These are phyloP conservation scores for Scatophagus argus DNA, from an alignment of 2,113 vertebrate species.

Conservation along the genomic window DNA sequence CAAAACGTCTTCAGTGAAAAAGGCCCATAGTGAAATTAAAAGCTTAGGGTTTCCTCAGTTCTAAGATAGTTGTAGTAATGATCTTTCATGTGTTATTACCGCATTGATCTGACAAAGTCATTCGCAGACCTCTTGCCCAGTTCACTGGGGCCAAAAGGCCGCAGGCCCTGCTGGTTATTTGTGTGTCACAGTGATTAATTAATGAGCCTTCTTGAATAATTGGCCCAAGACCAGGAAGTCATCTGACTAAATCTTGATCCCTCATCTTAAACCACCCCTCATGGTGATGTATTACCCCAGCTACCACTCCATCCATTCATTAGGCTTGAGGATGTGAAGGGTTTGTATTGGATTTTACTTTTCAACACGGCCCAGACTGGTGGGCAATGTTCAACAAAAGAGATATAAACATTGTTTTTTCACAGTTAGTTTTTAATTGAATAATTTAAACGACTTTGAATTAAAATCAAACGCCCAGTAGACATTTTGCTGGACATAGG, in stretches of 20 bases:
- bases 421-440: slow-evolving; percentile 79
- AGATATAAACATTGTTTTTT: slow-evolving; percentile 58
- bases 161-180: slow-evolving; percentile 48
- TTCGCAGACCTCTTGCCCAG: slow-evolving; percentile 21
- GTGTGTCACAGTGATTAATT: slow-evolving; percentile 72
- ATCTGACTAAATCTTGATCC: slow-evolving; percentile 59
- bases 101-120: slow-evolving; percentile 49
- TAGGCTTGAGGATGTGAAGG: slow-evolving; percentile 4
- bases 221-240: slow-evolving; percentile 60
- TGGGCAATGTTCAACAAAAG: slow-evolving; percentile 27
- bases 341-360: slow-evolving; percentile 12
- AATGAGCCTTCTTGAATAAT: slow-evolving; percentile 74
- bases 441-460: slow-evolving; percentile 84
- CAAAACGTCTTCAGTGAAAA: background rate
- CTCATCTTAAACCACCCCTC: slow-evolving; percentile 38
- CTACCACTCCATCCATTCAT: slow-evolving; percentile 31
- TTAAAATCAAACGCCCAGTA: slow-evolving; percentile 82
- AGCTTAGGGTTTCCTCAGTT: background rate
- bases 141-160: slow-evolving; percentile 58
- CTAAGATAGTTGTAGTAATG: background rate
- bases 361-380: background rate
- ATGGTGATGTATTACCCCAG: slow-evolving; percentile 38
- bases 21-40: background rate
- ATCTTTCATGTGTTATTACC: slow-evolving; percentile 22
- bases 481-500: slow-evolving; percentile 81